Evolutionary conservation across 2,888 invertebrate genomes (phyloP), one percentile per base, ranked within the genome.

Genomic region (Euzetes globulus): DNA sequence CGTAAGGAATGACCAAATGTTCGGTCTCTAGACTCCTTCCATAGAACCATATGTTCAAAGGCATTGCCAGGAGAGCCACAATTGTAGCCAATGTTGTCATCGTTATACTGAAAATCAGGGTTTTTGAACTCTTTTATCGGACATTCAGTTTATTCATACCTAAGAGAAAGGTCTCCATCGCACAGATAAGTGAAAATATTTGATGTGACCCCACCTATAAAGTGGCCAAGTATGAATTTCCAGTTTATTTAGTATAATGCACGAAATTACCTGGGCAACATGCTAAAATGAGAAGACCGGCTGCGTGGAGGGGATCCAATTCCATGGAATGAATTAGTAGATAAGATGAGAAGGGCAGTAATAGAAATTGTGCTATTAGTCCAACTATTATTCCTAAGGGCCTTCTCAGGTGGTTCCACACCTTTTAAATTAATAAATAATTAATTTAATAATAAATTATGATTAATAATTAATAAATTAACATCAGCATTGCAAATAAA

Each of bases 111-210:
- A 7, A 72, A 9, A 11, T 9, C 11, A 6, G 11, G 13, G 41
- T 4, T 63, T 33, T 47, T 75, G 3, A 33, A 75, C n/a, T 58
- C 37, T 52, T 45, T 25, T 19, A 74, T 9, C 13, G 41, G 33
- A 33, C 33, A 33, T 33, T 33, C 33, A 33, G 13, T 74, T 72
- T 27, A 45, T n/a, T 29, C 22, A 37, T 77, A 81, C 81, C 81
- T 80, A 22, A 81, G 77, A 25, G 81, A 79, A 2, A 81, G 79
- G 75, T 81, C 81, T 22, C 81, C 82, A 45, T 81, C 79, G 58
- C 79, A 79, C 79, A 81, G 81, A 76, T 80, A 81, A 15, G 81
- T 79, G 75, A 82, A 81, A 13, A 81, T 78, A 76, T 81, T 82
- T 11, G 81, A 81, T 11, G 80, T 80, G 7, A 80, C 79, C 7